A percentile compares a stretch with the other conserved stretches of the same genome.
These are phyloP conservation scores for Gobio gobio DNA, from an alignment of 2,113 vertebrate species.

Conservation along the genomic window DNA sequence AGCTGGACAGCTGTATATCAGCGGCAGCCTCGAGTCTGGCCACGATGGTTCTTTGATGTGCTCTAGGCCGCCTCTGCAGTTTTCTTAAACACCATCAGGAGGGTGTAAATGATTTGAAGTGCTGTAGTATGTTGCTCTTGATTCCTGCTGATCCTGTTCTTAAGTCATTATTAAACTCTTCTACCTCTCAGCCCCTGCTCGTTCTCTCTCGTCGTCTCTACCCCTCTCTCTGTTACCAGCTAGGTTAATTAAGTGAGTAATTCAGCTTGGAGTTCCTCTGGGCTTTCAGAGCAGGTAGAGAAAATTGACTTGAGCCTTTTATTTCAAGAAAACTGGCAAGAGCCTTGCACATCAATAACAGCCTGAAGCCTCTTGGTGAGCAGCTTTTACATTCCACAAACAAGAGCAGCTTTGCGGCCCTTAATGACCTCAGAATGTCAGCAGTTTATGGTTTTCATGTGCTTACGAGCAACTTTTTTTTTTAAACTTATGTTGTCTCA, in stretches of 20 bases:
- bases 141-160: slow-evolving; percentile 36
- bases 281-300: slow-evolving; percentile 51
- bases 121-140: slow-evolving; percentile 18
- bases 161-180: slow-evolving; percentile 43
- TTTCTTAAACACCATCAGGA: slow-evolving; percentile 1
- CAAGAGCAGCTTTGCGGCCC: slow-evolving; percentile 40
- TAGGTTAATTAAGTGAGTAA: slow-evolving; percentile 62
- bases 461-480: slow-evolving; percentile 16
- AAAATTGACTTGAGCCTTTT: slow-evolving; percentile 56
- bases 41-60: not conserved
- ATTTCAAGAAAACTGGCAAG: slow-evolving; percentile 55
- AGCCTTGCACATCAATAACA: slow-evolving; percentile 55
- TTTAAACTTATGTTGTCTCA: not conserved
- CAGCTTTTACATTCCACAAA: slow-evolving; percentile 51
- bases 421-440: slow-evolving; percentile 44
- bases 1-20: slow-evolving; percentile 18
- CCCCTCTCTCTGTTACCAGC: slow-evolving; percentile 32
- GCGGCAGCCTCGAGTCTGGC: not conserved
- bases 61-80: not conserved
- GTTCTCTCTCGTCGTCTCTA: slow-evolving; percentile 26
- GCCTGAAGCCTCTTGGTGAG: slow-evolving; percentile 37
- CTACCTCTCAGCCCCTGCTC: slow-evolving; percentile 36
- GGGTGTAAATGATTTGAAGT: slow-evolving; percentile 26
- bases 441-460: slow-evolving; percentile 40
- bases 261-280: slow-evolving; percentile 55